Base-by-base conservation (phyloP, 2,797 vertebrate genomes). In the Linurgus olivaceus region DNA sequence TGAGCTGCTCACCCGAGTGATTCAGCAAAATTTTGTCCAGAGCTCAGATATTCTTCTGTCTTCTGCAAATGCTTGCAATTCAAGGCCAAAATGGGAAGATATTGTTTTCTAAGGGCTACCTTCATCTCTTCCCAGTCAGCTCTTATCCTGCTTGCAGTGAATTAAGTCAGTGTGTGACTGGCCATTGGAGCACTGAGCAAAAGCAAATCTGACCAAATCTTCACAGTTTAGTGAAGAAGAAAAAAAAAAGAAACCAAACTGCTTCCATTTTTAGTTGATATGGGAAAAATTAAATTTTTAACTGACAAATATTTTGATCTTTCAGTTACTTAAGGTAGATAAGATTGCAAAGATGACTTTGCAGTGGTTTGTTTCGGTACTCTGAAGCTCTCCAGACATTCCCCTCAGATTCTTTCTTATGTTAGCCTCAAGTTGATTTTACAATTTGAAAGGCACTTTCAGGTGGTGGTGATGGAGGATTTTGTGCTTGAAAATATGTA, bases 21-120 rank as follows among this genome's bases (percentile, higher is more conserved):
- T 88, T 91, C 90, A 93, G 89, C 78, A 73, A 91, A 89, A 86
- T 48, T 93, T 94, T 93, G 57, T 63, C 66, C 35, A 54, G 68
- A 37, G 45, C 67, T 96, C 92, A 93, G 59, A 57, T 47, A 31
- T 78, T 74, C 66, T 82, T 86, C 33, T 86, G 26, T 75, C 65
- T 91, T 86, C 48, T 76, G 18, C 28, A 25, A 82, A 54, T 37
- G 47, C n/a, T 70, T 78, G 68, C 7, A 40, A 40, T 71, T 78
- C 62, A 55, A 77, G 44, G 63, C 75, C 40, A 61, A 71, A 90
- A 73, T 24, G 26, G 48, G 88, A 86, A 38, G 54, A 51, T 63
- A 35, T 6, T 26, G 6, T 52, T n/a, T 87, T 87, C 35, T 19
- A 38, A 83, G 19, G 37, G 44, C 17, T 85, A 14, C 74, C 33